phyloP scores from a whole-genome alignment of 2,797 vertebrate species.

The Chelidonichthys spinosus region DNA sequence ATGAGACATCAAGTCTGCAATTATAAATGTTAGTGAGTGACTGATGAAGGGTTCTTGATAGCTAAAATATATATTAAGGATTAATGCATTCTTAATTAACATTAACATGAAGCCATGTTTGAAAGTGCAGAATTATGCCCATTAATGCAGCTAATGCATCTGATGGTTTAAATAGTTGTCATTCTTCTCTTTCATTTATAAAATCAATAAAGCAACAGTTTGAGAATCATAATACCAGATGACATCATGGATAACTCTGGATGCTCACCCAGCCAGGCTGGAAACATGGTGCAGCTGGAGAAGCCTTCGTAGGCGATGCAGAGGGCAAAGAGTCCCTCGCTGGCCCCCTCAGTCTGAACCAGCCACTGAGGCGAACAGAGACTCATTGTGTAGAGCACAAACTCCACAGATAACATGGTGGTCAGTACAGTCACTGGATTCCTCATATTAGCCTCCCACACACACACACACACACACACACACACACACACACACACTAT shows the following conservation, averaged over 20 bases:
- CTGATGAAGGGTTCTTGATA: too few species aligned
- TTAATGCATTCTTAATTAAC: too few species aligned
- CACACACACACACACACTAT: conserved; percentile 14
- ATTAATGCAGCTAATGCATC: neutral
- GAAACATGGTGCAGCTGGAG: conserved; percentile 54
- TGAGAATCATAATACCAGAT: neutral
- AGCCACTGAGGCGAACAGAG: conserved; percentile 67
- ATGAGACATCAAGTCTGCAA: too few species aligned
- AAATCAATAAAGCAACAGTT: neutral
- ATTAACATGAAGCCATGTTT: too few species aligned
- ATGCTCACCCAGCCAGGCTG: conserved; percentile 57
- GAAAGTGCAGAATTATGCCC: neutral
- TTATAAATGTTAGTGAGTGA: too few species aligned
- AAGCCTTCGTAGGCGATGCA: conserved; percentile 43
- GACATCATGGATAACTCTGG: neutral
- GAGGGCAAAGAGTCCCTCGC: conserved; percentile 56
- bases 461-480: conserved; percentile 17
- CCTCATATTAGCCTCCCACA: conserved; percentile 45
- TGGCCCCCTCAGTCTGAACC: conserved; percentile 39
- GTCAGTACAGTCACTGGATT: conserved; percentile 60
- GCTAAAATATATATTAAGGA: too few species aligned
- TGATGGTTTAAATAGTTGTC: neutral
- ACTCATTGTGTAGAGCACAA: conserved; percentile 64
- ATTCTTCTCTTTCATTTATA: neutral
- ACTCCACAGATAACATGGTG: conserved; percentile 68